Conservation (phyloP, 2,888 invertebrate species). For the Latrodectus hesperus region DNA sequence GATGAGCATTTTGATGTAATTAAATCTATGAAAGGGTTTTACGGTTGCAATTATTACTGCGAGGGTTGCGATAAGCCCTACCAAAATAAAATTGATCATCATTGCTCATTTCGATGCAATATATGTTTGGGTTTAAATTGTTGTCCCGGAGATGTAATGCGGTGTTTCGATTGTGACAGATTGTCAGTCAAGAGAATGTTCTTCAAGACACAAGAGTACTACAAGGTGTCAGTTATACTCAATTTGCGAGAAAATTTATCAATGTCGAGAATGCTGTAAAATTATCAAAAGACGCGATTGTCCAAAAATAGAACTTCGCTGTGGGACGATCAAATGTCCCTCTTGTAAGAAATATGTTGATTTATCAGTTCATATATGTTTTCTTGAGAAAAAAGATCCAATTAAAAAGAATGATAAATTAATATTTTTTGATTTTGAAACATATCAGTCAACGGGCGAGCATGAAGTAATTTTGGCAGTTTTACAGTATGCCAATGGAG, state of each 20-base stretch:
- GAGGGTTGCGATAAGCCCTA: neutral
- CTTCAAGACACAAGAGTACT: neutral
- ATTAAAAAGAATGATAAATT: neutral
- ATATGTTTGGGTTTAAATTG: neutral
- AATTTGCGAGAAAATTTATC: neutral
- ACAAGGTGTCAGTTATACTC: neutral
- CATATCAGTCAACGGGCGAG: slow-evolving; percentile 1
- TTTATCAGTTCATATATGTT: neutral
- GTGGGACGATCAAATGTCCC: neutral
- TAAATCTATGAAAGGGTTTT: too few species aligned
- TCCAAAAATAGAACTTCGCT: neutral
- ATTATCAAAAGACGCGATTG: neutral
- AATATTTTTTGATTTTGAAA: slow-evolving; percentile 26
- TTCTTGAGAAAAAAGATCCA: neutral
- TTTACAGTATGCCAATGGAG: slow-evolving; percentile 7
- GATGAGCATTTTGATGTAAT: too few species aligned
- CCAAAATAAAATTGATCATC: neutral
- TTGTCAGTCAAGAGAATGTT: neutral
- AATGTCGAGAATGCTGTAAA: neutral
- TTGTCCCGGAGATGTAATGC: neutral
- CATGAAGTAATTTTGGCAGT: slow-evolving; percentile 21
- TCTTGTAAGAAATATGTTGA: neutral
- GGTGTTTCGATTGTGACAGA: neutral
- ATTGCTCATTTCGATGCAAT: too few species aligned
- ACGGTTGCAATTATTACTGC: neutral